Conservation (phyloP, 2,113 vertebrate species). For the Hippoglossus stenolepis region DNA sequence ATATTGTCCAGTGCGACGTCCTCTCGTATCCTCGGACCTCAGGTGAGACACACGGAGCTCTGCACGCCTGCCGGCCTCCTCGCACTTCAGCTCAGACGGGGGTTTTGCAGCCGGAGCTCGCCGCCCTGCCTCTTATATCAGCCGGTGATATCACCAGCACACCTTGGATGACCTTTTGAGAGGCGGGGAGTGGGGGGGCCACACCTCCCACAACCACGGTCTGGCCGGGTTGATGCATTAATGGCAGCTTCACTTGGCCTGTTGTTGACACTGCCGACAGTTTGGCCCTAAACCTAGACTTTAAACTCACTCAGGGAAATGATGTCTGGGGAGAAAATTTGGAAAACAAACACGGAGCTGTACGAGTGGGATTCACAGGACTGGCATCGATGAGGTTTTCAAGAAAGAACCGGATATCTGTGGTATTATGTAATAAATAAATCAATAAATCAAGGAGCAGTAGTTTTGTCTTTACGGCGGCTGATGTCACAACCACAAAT, state of each 20-base stretch:
- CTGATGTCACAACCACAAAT: neutral
- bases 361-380: neutral
- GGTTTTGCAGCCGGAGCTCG: constrained; percentile 19
- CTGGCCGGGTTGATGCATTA: constrained; percentile 42
- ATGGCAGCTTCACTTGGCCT: constrained; percentile 27
- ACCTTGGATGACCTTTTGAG: constrained; percentile 61
- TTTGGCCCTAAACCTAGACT: constrained; percentile 25
- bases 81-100: constrained; percentile 8
- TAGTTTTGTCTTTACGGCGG: too few species aligned
- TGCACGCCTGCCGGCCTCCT: constrained; percentile 10
- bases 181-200: neutral
- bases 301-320: constrained; percentile 14
- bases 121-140: constrained; percentile 69
- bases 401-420: neutral
- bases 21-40: constrained; percentile 36
- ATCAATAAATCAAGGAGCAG: too few species aligned
- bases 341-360: constrained; percentile 21
- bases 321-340: constrained; percentile 15
- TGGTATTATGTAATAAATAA: too few species aligned
- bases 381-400: neutral
- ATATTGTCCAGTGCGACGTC: constrained; percentile 71
- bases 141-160: constrained; percentile 60
- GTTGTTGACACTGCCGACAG: constrained; percentile 49
- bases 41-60: constrained; percentile 17
- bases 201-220: constrained; percentile 43